phyloP scores from a whole-genome alignment of 2,797 vertebrate species.

The Lemur catta region DNA sequence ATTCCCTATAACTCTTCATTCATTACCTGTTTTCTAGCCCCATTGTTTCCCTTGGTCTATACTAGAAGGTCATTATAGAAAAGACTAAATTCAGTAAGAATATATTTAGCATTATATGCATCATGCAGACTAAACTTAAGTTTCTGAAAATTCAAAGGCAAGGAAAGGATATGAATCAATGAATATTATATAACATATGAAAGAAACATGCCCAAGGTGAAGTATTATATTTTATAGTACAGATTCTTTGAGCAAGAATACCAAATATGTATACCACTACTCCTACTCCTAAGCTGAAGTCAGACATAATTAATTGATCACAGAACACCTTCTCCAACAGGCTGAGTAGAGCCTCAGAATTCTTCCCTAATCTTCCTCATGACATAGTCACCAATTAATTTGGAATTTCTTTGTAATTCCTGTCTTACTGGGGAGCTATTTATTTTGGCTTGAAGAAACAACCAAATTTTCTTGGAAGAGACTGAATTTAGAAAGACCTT shows the following conservation, averaged over 20 bases:
- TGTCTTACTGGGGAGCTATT: neutral
- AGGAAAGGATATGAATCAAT: neutral
- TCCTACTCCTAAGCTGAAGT: neutral
- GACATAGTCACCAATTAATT: neutral
- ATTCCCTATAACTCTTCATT: neutral
- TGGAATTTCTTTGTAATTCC: neutral
- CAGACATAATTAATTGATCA: constrained; percentile 17
- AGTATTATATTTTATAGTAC: neutral
- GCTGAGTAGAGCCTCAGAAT: neutral
- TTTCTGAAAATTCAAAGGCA: constrained; percentile 15
- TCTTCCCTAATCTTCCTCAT: neutral
- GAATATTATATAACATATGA: neutral
- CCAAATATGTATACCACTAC: neutral
- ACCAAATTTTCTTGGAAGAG: neutral
- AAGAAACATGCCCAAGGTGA: neutral
- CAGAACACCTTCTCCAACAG: neutral
- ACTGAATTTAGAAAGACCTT: neutral
- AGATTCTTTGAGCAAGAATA: constrained; percentile 8
- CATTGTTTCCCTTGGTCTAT: neutral
- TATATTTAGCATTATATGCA: neutral
- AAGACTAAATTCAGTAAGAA: neutral
- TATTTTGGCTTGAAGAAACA: neutral
- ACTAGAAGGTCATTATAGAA: neutral
- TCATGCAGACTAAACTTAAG: neutral
- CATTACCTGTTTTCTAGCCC: neutral